Percentiles rank a stretch among this genome's conserved stretches.
Evolutionary conservation across 2,113 vertebrate genomes (phyloP).

Genomic region (Procapra przewalskii): DNA sequence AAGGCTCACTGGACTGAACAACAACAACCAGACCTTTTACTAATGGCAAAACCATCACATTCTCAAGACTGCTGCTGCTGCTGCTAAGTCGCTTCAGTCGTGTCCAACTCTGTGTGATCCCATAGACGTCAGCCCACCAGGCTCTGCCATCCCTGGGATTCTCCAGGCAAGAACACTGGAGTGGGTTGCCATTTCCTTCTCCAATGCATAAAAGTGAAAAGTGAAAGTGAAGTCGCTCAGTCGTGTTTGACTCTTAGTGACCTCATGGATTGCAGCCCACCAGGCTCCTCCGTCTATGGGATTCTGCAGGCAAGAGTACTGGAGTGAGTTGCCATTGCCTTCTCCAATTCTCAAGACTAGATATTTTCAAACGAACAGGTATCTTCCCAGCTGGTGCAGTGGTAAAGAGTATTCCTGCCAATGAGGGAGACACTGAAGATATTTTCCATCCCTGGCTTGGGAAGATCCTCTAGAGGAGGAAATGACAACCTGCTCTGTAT

Average conservation of each 20-base stretch:
- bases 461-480: neutral
- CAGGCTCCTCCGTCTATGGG: too few species aligned
- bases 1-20: neutral
- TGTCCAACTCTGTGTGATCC: too few species aligned
- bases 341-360: neutral
- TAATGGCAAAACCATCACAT: neutral
- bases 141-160: too few species aligned
- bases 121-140: too few species aligned
- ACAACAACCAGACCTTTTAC: neutral
- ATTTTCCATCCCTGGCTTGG: neutral
- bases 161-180: too few species aligned
- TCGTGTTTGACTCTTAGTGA: fast-evolving
- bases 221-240: too few species aligned
- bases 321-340: too few species aligned
- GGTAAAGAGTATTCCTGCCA: neutral
- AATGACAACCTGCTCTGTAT: neutral
- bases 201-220: too few species aligned
- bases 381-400: neutral
- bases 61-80: neutral
- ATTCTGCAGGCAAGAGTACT: too few species aligned
- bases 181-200: too few species aligned
- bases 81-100: too few species aligned
- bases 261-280: too few species aligned
- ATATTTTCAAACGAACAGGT: neutral
- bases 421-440: neutral